phyloP scores from a whole-genome alignment of 1,140 invertebrate genomes.

The Drosophila littoralis region DNA sequence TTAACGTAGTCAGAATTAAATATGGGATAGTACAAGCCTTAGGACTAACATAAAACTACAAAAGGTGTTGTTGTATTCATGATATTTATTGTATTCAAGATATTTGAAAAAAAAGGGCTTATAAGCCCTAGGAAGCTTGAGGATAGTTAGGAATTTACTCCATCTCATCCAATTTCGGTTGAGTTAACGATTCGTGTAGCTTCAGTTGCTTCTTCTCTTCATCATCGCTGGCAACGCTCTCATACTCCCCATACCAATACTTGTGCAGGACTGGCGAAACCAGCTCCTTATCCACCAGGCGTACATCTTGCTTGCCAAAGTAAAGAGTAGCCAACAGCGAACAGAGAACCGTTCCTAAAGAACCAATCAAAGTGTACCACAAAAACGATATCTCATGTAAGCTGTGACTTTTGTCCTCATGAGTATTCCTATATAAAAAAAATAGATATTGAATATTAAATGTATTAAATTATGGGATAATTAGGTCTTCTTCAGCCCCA shows the following conservation, averaged over 20 bases:
- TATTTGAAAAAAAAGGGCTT: not conserved
- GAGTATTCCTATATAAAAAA: conserved; percentile 11
- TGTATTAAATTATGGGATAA: no score
- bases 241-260: conserved; percentile 62
- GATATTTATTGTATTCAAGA: conserved; percentile 22
- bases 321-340: conserved; percentile 61
- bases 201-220: conserved; percentile 20
- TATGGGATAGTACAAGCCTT: conserved; percentile 1
- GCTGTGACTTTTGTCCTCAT: conserved; percentile 13
- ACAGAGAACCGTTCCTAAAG: conserved; percentile 50
- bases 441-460: not conserved
- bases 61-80: not conserved
- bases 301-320: conserved; percentile 64
- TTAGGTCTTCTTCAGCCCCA: not conserved
- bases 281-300: conserved; percentile 55
- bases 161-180: conserved; percentile 24
- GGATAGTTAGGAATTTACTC: not conserved
- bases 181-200: conserved; percentile 20
- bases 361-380: conserved; percentile 84
- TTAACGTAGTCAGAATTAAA: conserved; percentile 22
- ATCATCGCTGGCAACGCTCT: conserved; percentile 37
- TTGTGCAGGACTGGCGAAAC: conserved; percentile 50
- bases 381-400: conserved; percentile 84
- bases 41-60: conserved; percentile 38
- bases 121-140: not conserved